phyloP scores from a whole-genome alignment of 2,113 vertebrate species.

The Gnathonemus longibarbis region DNA sequence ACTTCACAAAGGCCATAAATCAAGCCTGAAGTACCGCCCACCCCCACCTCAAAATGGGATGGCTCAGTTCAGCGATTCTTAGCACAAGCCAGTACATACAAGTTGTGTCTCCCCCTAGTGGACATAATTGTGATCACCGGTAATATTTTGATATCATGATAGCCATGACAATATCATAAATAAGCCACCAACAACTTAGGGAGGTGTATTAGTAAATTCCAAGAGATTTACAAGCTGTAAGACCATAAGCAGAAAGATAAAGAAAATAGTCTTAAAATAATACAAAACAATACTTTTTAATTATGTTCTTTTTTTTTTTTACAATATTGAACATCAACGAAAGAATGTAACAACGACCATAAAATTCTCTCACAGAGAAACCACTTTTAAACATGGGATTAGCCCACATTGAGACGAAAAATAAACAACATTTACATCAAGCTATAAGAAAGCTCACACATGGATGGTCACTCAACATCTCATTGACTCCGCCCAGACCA shows the following conservation, averaged over 20 bases:
- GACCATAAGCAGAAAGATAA: background rate
- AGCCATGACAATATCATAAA: background rate
- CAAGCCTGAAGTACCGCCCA: background rate
- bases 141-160: background rate
- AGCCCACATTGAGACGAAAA: slow-evolving; percentile 47
- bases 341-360: slow-evolving; percentile 29
- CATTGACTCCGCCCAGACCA: background rate
- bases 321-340: slow-evolving; percentile 47
- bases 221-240: background rate
- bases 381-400: slow-evolving; percentile 41
- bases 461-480: background rate
- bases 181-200: background rate
- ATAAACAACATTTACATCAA: slow-evolving; percentile 15
- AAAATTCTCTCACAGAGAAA: slow-evolving; percentile 65
- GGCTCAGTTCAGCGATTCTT: background rate
- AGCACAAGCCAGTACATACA: background rate
- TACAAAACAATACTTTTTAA: slow-evolving; percentile 41
- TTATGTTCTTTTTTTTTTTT: slow-evolving; percentile 42
- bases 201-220: background rate
- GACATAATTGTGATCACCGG: background rate
- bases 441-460: slow-evolving; percentile 30
- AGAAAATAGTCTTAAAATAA: slow-evolving; percentile 32
- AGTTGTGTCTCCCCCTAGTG: slow-evolving; percentile 9
- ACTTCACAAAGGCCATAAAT: background rate
- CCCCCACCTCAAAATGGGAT: background rate